Base-by-base conservation (phyloP, 1,140 invertebrate species). In the Aphaenogaster ashmeadi region DNA sequence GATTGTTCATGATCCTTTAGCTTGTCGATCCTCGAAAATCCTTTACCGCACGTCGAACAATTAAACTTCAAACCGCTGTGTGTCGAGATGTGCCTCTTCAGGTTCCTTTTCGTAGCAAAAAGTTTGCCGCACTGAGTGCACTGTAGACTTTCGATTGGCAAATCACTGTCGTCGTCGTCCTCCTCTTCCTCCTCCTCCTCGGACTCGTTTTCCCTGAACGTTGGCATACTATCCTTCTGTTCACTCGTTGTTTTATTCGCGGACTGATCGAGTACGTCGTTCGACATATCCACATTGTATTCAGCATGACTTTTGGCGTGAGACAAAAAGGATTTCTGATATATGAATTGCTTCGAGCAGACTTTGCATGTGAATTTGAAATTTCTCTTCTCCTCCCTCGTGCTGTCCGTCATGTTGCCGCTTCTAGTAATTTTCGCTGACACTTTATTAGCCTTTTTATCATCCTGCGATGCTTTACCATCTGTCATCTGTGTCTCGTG, bases 101-200 rank as follows among this genome's bases (percentile, higher is more conserved):
- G 78, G 79, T 94, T 95, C 58, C 93, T 90, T 9, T 94, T 92
- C 13, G 94, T 95, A 5, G 94, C 93, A 77, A 94, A 94, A 8
- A 94, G 69, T 87, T 94, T 94, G 18, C 94, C 94, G 81, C 94
- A 95, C 52, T 94, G 92, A 38, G 92, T 94, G 33, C 94, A 95
- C 18, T 95, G 94, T 11, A 94, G 36, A 78, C 89, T 92, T 50
- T 92, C 88, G 21, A 74, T 33, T 0, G 92, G 92, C 41, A 93
- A 79, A 69, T 93, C 91, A 21, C 87, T 89, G 0, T 92, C 90
- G 8, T 93, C 90, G 11, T 92, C 90, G 21, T 87, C 85, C 0
- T 92, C 90, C 18, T 91, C 86, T n/a, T 91, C 79, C 8, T 88
- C 69, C 9, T 90, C 89, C 1, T 91, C 89, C 13, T 92, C 87